Conservation (phyloP, 1,140 invertebrate genomes). For the Pomacea maculata region DNA sequence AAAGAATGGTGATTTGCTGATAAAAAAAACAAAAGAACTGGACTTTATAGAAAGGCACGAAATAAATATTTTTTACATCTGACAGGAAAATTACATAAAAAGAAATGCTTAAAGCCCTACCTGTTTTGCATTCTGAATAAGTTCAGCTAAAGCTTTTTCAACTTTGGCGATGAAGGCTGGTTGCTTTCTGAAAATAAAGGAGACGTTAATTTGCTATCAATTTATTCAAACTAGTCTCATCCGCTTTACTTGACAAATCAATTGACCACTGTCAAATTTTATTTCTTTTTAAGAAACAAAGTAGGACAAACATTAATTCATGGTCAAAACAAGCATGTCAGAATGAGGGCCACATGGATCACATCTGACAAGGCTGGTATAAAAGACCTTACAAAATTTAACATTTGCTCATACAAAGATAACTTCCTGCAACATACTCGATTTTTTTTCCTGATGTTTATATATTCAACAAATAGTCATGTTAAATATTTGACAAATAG, state of each 20-base stretch:
- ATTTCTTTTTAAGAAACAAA: no score
- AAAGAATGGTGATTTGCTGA: no score
- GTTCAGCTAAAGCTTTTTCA: constrained; percentile 83
- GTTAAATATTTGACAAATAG: no score
- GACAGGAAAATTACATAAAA: background rate
- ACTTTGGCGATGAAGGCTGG: constrained; percentile 82
- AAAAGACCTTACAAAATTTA: constrained; percentile 15
- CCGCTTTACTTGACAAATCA: background rate
- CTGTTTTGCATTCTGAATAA: constrained; percentile 89
- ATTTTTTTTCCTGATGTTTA: no score
- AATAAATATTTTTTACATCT: background rate
- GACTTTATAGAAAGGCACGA: background rate
- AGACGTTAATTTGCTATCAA: background rate
- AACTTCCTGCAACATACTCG: no score
- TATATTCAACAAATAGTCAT: no score
- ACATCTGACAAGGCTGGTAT: no score
- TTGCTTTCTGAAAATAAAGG: constrained; percentile 68
- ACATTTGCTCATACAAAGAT: background rate
- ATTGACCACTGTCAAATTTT: no score
- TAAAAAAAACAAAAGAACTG: background rate
- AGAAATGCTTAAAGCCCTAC: constrained; percentile 64
- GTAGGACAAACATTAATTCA: no score
- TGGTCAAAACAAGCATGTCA: background rate
- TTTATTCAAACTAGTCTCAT: background rate
- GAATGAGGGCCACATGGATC: no score